A percentile compares a stretch with the other conserved stretches of the same genome.
Conservation (phyloP, 1,140 invertebrate species). For the Cherax quadricarinatus region DNA sequence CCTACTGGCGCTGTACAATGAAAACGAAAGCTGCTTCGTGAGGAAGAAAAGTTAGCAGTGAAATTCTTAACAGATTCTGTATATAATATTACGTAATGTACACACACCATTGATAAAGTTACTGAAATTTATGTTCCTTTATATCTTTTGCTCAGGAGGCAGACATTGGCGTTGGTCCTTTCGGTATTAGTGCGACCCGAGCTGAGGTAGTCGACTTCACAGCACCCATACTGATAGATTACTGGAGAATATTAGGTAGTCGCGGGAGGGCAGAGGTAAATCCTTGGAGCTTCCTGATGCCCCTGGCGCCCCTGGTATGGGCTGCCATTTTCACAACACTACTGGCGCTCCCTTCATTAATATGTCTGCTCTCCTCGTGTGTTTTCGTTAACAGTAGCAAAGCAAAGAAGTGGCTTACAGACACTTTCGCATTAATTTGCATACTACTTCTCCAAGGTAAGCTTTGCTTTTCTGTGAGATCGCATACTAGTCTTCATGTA, state of each 20-base stretch:
- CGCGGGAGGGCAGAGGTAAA: neutral
- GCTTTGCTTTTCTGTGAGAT: too few relatives aligned
- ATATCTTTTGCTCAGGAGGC: neutral
- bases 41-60: too few relatives aligned
- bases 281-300: conserved; percentile 41
- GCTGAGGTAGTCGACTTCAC: conserved; percentile 20
- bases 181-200: neutral
- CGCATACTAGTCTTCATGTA: too few relatives aligned
- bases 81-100: too few relatives aligned
- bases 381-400: neutral
- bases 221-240: neutral
- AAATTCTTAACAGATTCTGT: too few relatives aligned
- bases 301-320: conserved; percentile 31
- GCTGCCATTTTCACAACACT: neutral
- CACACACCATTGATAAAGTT: too few relatives aligned
- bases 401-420: neutral
- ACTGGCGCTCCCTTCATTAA: neutral
- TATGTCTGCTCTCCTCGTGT: neutral
- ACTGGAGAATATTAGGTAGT: conserved; percentile 7
- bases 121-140: too few relatives aligned
- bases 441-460: too few relatives aligned
- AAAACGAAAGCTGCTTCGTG: too few relatives aligned
- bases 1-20: too few relatives aligned
- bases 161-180: neutral
- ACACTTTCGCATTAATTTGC: neutral